phyloP scores from a whole-genome alignment of 2,113 vertebrate genomes.

The Caretta caretta region DNA sequence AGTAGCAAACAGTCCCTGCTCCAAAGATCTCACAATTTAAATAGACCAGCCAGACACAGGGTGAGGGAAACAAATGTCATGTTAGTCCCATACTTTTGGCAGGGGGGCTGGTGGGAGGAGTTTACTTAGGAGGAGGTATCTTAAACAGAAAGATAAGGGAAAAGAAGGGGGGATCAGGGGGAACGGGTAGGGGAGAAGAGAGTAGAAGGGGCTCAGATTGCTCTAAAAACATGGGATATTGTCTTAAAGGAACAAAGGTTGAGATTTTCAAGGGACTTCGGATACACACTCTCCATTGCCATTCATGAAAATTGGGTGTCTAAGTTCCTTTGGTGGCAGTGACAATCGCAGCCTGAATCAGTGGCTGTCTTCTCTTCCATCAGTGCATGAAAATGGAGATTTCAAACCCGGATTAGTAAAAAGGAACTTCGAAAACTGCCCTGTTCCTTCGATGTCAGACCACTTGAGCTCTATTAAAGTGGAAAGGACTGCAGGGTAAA shows the following conservation, averaged over 20 bases:
- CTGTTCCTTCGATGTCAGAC: not conserved
- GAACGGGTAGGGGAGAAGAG: not conserved
- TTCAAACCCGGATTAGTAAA: not conserved
- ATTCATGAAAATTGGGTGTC: not conserved
- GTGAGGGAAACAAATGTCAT: not conserved
- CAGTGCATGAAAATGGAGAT: accelerated
- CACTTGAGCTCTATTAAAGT: accelerated
- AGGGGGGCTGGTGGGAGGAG: not conserved
- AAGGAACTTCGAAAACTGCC: not conserved
- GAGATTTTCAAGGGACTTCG: not conserved
- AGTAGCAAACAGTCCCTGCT: not conserved
- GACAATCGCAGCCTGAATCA: not conserved
- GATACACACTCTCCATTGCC: accelerated
- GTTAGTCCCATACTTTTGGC: not conserved
- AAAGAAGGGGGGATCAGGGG: too few relatives aligned
- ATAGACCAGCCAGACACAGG: not conserved
- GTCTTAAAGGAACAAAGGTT: not conserved
- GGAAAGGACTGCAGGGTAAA: not conserved
- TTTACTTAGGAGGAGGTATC: not conserved
- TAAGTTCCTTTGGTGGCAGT: not conserved
- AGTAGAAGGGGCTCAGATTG: not conserved
- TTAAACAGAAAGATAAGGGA: not conserved
- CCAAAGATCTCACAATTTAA: not conserved
- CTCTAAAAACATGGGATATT: not conserved
- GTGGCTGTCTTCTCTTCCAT: not conserved